These are phyloP conservation scores for Bucco capensis DNA, from an alignment of 2,113 vertebrate genomes.

Conservation along the genomic window DNA sequence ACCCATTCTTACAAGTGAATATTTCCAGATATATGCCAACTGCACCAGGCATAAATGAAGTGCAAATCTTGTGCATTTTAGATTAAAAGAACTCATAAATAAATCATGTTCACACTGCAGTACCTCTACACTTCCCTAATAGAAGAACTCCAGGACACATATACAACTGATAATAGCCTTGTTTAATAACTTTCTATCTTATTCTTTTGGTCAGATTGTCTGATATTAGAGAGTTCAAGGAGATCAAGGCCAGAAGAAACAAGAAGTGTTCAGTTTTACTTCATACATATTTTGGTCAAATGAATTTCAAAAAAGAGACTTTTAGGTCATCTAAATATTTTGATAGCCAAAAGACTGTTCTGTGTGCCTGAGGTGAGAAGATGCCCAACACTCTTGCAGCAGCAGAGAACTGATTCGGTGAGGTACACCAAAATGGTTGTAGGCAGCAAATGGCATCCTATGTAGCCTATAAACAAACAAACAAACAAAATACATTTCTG, in stretches of 20 bases:
- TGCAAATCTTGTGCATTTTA: conserved; percentile 30
- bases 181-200: neutral
- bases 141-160: neutral
- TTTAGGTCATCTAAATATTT: neutral
- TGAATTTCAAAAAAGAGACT: neutral
- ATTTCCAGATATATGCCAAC: neutral
- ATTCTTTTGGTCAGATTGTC: neutral
- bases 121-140: neutral
- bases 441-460: neutral
- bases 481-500: neutral
- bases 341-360: neutral
- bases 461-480: too few relatives aligned
- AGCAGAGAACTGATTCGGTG: neutral
- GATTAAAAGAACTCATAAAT: conserved; percentile 46
- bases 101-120: neutral
- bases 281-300: neutral
- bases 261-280: neutral
- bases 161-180: neutral
- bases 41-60: neutral
- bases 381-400: neutral
- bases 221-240: neutral
- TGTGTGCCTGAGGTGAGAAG: neutral
- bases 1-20: neutral
- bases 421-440: neutral
- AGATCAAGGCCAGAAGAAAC: neutral